Evolutionary conservation across 2,797 vertebrate genomes (phyloP).

Genomic region (Helicolenus hilgendorfi): DNA sequence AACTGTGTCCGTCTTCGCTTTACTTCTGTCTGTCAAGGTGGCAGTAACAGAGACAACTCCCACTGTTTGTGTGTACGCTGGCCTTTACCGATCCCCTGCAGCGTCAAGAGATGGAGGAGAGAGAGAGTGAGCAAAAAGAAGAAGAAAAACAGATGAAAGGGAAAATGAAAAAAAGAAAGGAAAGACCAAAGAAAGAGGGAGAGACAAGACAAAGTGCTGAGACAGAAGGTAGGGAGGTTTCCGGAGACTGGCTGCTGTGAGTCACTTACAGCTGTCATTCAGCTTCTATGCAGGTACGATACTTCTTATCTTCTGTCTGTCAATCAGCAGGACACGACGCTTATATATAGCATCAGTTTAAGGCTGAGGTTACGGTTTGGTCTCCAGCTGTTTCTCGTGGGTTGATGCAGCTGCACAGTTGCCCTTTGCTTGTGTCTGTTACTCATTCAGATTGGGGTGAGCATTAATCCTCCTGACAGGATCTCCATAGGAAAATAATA

Average conservation of each 20-base stretch:
- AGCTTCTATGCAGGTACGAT: background rate
- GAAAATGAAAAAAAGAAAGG: background rate
- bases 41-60: background rate
- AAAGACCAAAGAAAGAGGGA: background rate
- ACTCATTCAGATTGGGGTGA: background rate
- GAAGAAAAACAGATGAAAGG: background rate
- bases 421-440: background rate
- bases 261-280: background rate
- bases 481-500: background rate
- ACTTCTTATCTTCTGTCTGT: background rate
- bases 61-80: constrained; percentile 19
- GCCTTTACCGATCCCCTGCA: background rate
- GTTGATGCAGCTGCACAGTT: background rate
- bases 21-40: background rate
- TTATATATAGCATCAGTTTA: background rate
- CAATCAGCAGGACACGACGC: background rate
- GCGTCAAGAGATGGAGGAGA: background rate
- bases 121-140: background rate
- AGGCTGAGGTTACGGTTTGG: background rate
- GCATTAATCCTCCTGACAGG: background rate
- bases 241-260: background rate
- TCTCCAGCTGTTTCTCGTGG: background rate
- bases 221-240: background rate
- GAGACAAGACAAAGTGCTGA: background rate
- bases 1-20: background rate